Base-by-base conservation (phyloP, 2,888 invertebrate species). In the Halictus quadricinctus region DNA sequence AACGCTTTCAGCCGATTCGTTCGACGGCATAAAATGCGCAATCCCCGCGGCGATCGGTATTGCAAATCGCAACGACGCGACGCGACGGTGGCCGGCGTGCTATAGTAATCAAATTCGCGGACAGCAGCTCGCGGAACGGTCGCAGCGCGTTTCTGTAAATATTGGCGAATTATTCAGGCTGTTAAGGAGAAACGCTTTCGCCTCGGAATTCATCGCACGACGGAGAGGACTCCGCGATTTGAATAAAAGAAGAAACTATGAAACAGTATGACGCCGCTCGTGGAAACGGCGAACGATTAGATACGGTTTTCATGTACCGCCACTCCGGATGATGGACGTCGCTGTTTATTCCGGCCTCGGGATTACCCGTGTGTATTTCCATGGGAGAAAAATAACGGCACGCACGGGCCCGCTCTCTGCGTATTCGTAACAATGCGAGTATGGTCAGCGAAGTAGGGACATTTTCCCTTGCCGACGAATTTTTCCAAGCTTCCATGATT, bases 261-360 rank as follows among this genome's bases (percentile, higher is more conserved):
- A 72, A 84, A 78, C 72, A 72, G 74, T 79, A 58, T 64, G 58
- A 69, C 48, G 80, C 64, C 64, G 80, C 54, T 80, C 76, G 81
- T 83, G 90, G 79, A 91, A 92, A 89, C 36, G 79, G 87, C 82
- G 74, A 83, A 79, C 88, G 92, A 92, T 92, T 92, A 92, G 91
- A 92, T 92, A 92, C 91, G 84, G 86, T 92, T 92, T 92, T 82
- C 91, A 80, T 92, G 92, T 92, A 87, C 87, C 82, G 87, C 81
- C 90, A 86, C 85, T 83, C 81, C 60, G 82, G 79, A 74, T 91
- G 90, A 92, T 91, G 90, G 86, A 92, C 88, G 88, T 85, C 74
- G 87, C 81, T 90, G 90, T 90, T 91, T 91, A 86, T 88, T 87
- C 85, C 82, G 75, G 48, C 80, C 80, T 74, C 81, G 60, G 58